Conservation (phyloP, 2,888 invertebrate genomes). For the Cheiracanthium punctorium region DNA sequence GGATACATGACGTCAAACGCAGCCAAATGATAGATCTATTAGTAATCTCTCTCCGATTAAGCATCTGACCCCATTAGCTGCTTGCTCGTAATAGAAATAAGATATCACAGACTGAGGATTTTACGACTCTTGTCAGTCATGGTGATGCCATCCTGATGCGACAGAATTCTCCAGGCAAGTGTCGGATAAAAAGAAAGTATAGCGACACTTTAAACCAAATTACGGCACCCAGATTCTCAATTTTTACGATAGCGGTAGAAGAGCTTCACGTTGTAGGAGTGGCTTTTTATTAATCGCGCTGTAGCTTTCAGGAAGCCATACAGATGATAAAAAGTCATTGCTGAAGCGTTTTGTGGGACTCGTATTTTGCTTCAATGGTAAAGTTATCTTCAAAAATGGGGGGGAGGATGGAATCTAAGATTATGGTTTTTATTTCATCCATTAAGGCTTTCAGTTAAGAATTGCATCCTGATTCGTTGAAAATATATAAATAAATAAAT, state of each 20-base stretch:
- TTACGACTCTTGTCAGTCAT: slow-evolving; percentile 51
- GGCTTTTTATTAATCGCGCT: slow-evolving; percentile 36
- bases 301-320: slow-evolving; percentile 52
- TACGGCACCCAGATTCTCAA: slow-evolving; percentile 15
- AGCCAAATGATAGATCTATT: no score
- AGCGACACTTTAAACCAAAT: slow-evolving; percentile 11
- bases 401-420: no score
- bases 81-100: slow-evolving; percentile 19
- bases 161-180: slow-evolving; percentile 25
- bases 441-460: not conserved
- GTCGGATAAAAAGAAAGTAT: slow-evolving; percentile 26
- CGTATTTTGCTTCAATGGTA: slow-evolving; percentile 39
- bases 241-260: slow-evolving; percentile 38
- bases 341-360: slow-evolving; percentile 39
- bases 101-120: slow-evolving; percentile 35
- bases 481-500: no score
- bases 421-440: not conserved
- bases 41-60: slow-evolving; percentile 10
- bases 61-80: slow-evolving; percentile 45
- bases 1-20: no score
- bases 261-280: slow-evolving; percentile 7
- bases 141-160: slow-evolving; percentile 15
- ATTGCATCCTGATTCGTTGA: not conserved
- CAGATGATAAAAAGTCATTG: slow-evolving; percentile 37
- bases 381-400: not conserved